These are phyloP conservation scores for Lacerta viridis DNA, from an alignment of 2,797 vertebrate genomes.

Conservation along the genomic window DNA sequence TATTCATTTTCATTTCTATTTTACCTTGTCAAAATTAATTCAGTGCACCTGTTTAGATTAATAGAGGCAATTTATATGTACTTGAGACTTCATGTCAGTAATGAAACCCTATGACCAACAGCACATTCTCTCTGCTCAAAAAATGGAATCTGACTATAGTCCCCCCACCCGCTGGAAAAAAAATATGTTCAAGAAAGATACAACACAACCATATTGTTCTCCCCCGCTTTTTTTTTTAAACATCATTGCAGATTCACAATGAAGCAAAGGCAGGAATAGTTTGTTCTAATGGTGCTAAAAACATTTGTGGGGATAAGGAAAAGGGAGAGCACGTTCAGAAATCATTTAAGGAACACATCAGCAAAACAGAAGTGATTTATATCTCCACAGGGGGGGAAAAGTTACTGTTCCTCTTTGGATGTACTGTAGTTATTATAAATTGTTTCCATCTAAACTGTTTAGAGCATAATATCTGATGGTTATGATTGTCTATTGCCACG, in stretches of 20 bases:
- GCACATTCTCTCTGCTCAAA: not conserved
- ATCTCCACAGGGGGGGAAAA: not conserved
- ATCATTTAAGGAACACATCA: not conserved
- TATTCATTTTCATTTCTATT: conserved; percentile 49
- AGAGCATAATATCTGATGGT: not conserved
- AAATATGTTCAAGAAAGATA: not conserved
- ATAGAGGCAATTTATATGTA: conserved; percentile 30
- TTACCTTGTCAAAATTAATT: conserved; percentile 53
- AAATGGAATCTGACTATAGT: conserved; percentile 23
- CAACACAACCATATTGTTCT: not conserved
- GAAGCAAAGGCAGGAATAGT: conserved; percentile 12
- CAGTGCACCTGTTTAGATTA: conserved; percentile 52
- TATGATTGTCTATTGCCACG: not conserved
- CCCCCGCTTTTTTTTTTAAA: not conserved
- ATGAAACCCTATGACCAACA: conserved; percentile 34
- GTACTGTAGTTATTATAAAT: not conserved
- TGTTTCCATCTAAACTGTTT: conserved; percentile 5
- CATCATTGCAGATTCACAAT: conserved; percentile 24
- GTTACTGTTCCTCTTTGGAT: conserved; percentile 7
- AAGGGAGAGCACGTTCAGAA: not conserved
- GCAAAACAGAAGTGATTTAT: not conserved
- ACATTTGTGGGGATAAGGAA: conserved; percentile 18
- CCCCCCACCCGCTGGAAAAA: not conserved
- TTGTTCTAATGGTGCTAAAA: conserved; percentile 32
- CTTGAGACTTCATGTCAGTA: conserved; percentile 43